Evolutionary conservation across 2,797 vertebrate species (phyloP).

Genomic region (Lophius americanus): DNA sequence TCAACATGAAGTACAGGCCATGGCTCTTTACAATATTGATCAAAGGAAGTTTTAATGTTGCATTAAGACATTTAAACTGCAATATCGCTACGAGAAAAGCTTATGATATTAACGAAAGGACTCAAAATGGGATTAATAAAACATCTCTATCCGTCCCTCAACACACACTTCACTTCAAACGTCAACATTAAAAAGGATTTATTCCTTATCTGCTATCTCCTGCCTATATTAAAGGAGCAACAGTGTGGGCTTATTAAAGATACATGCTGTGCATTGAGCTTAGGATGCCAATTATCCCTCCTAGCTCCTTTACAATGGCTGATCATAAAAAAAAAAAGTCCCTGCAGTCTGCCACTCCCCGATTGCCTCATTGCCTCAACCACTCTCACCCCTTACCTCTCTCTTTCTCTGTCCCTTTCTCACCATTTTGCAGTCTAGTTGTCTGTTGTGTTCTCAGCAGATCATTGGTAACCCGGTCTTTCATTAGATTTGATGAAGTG

Average conservation of each 20-base stretch:
- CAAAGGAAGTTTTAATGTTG: not conserved
- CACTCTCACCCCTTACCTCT: slow-evolving; percentile 53
- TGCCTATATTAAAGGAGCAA: slow-evolving; percentile 71
- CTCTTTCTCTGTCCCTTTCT: slow-evolving; percentile 12
- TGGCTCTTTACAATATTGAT: too few relatives aligned
- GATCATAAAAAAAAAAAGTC: slow-evolving; percentile 59
- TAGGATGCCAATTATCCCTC: slow-evolving; percentile 80
- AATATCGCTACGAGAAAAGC: slow-evolving; percentile 24
- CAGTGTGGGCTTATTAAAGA: slow-evolving; percentile 78
- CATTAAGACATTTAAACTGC: slow-evolving; percentile 14
- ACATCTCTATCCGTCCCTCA: slow-evolving; percentile 23
- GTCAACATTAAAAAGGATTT: slow-evolving; percentile 34
- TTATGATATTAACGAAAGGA: slow-evolving; percentile 33
- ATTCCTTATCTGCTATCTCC: slow-evolving; percentile 41
- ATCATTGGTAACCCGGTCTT: slow-evolving; percentile 75
- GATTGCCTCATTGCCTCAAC: slow-evolving; percentile 29
- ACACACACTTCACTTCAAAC: slow-evolving; percentile 17
- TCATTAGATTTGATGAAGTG: slow-evolving; percentile 73
- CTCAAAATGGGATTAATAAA: slow-evolving; percentile 44
- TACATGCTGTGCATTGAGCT: slow-evolving; percentile 79
- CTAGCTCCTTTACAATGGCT: slow-evolving; percentile 70
- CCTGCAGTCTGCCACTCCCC: slow-evolving; percentile 61
- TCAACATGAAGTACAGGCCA: too few relatives aligned
- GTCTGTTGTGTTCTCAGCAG: slow-evolving; percentile 61
- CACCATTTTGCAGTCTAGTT: slow-evolving; percentile 9